These are phyloP conservation scores for Prenolepis imparis DNA, from an alignment of 2,888 invertebrate species.

Conservation along the genomic window DNA sequence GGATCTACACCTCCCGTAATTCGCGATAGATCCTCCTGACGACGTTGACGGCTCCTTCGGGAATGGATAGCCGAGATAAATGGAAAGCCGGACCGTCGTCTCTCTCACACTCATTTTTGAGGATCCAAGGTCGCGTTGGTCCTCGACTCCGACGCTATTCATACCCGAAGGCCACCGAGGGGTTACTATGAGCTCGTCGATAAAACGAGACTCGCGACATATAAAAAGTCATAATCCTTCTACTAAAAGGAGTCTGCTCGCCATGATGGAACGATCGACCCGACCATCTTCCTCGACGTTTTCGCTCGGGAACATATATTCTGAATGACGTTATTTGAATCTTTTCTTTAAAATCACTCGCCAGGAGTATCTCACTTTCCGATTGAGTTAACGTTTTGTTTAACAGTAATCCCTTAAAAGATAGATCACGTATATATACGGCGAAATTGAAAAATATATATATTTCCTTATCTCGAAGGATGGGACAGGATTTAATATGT, in stretches of 20 bases:
- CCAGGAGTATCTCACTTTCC: background rate
- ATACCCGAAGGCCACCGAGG: slow-evolving; percentile 6
- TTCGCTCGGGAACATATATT: slow-evolving; percentile 35
- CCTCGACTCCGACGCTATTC: slow-evolving; percentile 27
- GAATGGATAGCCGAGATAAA: slow-evolving; percentile 73
- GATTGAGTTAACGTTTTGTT: slow-evolving; percentile 5
- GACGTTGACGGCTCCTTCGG: slow-evolving; percentile 76
- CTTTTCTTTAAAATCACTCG: slow-evolving; percentile 12
- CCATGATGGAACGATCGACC: slow-evolving; percentile 28
- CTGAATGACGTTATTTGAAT: background rate
- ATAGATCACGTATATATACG: background rate
- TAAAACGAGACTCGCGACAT: slow-evolving; percentile 54
- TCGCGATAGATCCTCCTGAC: slow-evolving; percentile 72
- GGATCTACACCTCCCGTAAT: slow-evolving; percentile 60
- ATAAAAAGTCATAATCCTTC: slow-evolving; percentile 57
- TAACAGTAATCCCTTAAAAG: slow-evolving; percentile 4
- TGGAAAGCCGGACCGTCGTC: slow-evolving; percentile 65
- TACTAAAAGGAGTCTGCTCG: slow-evolving; percentile 34
- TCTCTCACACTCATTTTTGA: slow-evolving; percentile 38
- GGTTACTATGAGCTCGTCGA: slow-evolving; percentile 31
- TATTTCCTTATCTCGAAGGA: background rate
- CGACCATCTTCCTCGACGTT: background rate
- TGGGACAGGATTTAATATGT: background rate
- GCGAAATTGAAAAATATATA: background rate
- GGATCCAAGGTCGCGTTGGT: slow-evolving; percentile 30